Conservation (phyloP, 2,797 vertebrate genomes). For the Xerus rutilus region DNA sequence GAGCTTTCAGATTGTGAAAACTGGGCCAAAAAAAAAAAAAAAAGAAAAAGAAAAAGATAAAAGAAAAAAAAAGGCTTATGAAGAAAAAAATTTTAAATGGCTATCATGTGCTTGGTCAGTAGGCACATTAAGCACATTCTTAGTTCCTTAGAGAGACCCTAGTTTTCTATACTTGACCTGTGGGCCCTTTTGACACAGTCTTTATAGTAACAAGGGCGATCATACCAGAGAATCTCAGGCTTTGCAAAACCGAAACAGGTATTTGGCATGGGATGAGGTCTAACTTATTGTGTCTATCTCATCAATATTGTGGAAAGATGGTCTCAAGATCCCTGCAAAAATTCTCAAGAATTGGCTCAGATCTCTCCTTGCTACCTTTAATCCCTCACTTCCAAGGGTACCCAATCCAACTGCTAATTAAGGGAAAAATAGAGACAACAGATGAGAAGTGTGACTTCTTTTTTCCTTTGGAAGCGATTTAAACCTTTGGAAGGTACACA, state of each 20-base stretch:
- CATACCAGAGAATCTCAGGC: neutral
- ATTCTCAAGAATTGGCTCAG: slow-evolving; percentile 53
- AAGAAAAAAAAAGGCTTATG: neutral
- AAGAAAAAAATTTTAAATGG: neutral
- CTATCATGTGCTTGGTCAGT: neutral
- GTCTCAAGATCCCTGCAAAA: slow-evolving; percentile 33
- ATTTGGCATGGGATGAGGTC: neutral
- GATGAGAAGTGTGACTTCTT: slow-evolving; percentile 80
- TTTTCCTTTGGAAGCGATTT: slow-evolving; percentile 79
- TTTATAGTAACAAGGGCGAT: neutral
- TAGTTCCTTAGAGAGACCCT: neutral
- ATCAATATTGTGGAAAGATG: neutral
- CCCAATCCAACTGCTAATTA: slow-evolving; percentile 83
- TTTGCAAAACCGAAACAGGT: slow-evolving; percentile 46
- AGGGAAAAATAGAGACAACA: slow-evolving; percentile 71
- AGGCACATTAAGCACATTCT: neutral
- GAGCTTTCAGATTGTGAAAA: neutral
- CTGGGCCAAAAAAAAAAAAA: neutral
- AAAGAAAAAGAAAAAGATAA: too few species aligned
- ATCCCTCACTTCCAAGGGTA: slow-evolving; percentile 64
- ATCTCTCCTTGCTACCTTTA: slow-evolving; percentile 63
- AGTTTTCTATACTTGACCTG: neutral
- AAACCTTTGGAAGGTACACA: slow-evolving; percentile 85
- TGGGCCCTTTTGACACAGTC: neutral
- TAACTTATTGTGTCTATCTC: neutral